Percentiles rank a stretch among this genome's conserved stretches.
phyloP scores from a whole-genome alignment of 2,797 vertebrate genomes.

The Diglossa cyanea region DNA sequence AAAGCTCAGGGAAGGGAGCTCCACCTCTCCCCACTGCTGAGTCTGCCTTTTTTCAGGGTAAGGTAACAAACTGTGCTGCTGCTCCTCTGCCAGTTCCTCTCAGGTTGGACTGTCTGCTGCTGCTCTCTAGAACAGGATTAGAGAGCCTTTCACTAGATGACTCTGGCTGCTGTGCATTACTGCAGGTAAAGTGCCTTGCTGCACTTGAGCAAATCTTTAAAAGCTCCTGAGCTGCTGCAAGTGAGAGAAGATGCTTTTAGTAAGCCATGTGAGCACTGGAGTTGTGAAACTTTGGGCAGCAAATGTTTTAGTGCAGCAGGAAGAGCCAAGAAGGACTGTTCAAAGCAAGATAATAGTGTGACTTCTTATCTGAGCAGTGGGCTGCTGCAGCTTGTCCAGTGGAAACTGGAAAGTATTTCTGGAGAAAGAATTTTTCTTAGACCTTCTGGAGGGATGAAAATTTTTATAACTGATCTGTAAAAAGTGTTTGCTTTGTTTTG shows the following conservation, averaged over 20 bases:
- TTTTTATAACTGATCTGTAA: neutral
- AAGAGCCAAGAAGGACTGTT: neutral
- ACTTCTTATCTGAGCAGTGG: conserved; percentile 4
- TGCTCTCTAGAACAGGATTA: neutral
- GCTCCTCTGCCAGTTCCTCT: neutral
- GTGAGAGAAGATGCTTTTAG: neutral
- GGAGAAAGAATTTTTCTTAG: neutral
- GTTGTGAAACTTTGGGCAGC: neutral
- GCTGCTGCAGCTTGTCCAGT: neutral
- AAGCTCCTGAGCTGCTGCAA: neutral
- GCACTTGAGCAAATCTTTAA: neutral
- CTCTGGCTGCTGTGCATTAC: neutral
- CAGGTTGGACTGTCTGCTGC: neutral
- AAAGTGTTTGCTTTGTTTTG: neutral
- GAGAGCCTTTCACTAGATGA: neutral
- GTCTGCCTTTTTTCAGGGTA: neutral
- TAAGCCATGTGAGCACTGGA: neutral
- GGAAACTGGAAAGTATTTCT: neutral
- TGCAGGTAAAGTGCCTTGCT: neutral
- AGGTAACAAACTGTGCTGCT: neutral
- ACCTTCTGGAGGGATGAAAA: neutral
- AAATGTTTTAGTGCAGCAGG: neutral
- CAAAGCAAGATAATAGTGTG: neutral
- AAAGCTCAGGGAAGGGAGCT: neutral
- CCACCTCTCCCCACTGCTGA: neutral